These are phyloP conservation scores for Pedionomus torquatus DNA, from an alignment of 2,113 vertebrate genomes.

Conservation along the genomic window DNA sequence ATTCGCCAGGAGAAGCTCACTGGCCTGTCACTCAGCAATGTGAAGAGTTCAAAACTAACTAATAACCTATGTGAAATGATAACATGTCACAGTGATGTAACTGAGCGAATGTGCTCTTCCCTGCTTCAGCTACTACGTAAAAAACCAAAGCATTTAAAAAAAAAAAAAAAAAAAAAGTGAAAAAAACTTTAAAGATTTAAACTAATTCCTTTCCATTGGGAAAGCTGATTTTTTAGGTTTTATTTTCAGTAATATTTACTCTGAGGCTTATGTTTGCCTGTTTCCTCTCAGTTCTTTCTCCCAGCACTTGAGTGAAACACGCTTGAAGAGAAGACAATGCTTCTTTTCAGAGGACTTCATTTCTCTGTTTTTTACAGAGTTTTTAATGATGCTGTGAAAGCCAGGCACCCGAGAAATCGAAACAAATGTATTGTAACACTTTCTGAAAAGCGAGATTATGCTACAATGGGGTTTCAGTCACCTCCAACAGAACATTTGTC, in stretches of 20 bases:
- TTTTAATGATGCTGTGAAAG: conserved; percentile 83
- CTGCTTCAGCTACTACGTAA: not conserved
- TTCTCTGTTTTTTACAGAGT: conserved; percentile 80
- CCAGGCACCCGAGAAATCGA: conserved; percentile 88
- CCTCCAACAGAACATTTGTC: conserved; percentile 74
- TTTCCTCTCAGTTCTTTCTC: conserved; percentile 5
- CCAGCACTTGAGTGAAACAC: not conserved
- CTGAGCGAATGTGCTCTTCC: conserved; percentile 4
- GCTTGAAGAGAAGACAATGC: conserved; percentile 73
- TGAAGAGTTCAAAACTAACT: not conserved
- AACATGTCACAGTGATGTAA: not conserved
- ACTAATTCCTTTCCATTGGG: not conserved
- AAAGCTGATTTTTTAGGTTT: not conserved
- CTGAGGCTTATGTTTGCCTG: not conserved
- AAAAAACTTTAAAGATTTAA: not conserved
- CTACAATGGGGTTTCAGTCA: conserved; percentile 85
- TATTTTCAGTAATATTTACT: conserved; percentile 11
- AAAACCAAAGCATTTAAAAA: not conserved
- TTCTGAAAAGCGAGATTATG: conserved; percentile 94
- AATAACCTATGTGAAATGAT: not conserved
- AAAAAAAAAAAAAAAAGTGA: not conserved
- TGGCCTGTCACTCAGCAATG: not conserved
- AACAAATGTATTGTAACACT: conserved; percentile 89
- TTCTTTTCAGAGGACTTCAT: conserved; percentile 79
- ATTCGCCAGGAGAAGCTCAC: not conserved